Base-by-base conservation (phyloP, 2,888 invertebrate species). In the Cotesia congregata region DNA sequence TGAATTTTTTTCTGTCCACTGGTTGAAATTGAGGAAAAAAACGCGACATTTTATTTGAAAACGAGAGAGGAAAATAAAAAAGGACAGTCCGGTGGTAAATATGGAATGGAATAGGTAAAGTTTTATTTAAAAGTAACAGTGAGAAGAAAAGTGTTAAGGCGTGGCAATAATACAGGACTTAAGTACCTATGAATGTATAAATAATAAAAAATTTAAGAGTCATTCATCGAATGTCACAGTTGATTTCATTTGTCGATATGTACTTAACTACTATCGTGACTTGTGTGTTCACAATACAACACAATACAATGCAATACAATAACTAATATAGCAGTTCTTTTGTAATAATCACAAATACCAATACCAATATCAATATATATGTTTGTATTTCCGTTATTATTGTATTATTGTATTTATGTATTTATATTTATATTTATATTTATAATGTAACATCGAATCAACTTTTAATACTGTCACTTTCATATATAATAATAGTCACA, bases 141-240 rank as follows among this genome's bases (percentile, higher is more conserved):
- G 64, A 41, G 59, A 67, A 73, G 41, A 73, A 67, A 67, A 65
- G 15, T 73, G 9, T 30, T 5, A 64, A 73, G 73, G 73, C 64
- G 73, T 73, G 73, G 67, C 67, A n/a, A 5, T 60, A 60, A 50
- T 40, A 40, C 64, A 17, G 50, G 17, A 72, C n/a, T 59, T 50
- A 71, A 40, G n/a, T 70, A 70, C 30, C 15, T 68, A 7, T 17
- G 65, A 65, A 65, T 65, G 38, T 65, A 65, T 65, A 65, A 30
- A 30, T 30, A 30, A 30, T 30, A 30, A 30, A 30, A 65, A 65
- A 12, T 38, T 65, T 65, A 68, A n/a, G 17, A 67, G 73, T 73
- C 73, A 73, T 73, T 73, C 73, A 73, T 73, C 67, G 59, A 67
- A 59, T 30, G 73, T 73, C 67, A 73, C 73, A 73, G 73, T 73